Evolutionary conservation across 2,888 invertebrate species (phyloP).

Genomic region (Rotaria sp.): DNA sequence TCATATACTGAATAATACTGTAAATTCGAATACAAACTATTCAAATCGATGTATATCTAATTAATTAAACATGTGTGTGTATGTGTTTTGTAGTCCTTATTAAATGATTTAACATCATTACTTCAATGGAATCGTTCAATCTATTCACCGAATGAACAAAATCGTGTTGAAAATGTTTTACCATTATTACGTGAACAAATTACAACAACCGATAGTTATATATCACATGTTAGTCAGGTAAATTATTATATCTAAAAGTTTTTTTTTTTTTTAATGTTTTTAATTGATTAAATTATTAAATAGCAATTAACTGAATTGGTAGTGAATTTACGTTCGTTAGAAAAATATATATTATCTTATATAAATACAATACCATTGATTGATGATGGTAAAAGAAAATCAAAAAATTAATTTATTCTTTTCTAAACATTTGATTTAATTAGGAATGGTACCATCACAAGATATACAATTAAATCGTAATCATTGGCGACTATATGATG

Average conservation of each 20-base stretch:
- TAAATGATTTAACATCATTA: neutral
- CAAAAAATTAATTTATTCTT: neutral
- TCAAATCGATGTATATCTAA: no score
- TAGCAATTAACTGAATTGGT: conserved; percentile 18
- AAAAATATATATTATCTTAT: conserved; percentile 22
- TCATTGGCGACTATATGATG: neutral
- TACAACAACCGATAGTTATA: neutral
- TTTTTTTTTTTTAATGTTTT: neutral
- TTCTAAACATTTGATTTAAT: no score
- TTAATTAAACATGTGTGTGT: no score
- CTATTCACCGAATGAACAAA: neutral
- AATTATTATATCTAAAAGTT: neutral
- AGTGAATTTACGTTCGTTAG: neutral
- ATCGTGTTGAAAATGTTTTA: conserved; percentile 14
- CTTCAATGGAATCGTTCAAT: neutral
- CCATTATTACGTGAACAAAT: neutral
- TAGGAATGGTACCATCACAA: neutral
- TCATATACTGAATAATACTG: no score
- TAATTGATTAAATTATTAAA: neutral
- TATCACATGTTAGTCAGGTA: conserved; percentile 23
- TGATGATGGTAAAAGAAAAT: neutral
- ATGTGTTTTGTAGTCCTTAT: neutral
- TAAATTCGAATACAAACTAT: no score
- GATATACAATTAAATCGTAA: neutral
- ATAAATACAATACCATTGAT: neutral